Percentiles rank a stretch among this genome's conserved stretches.
These are phyloP conservation scores for Aurelia sp. DNA, from an alignment of 30 jellyfish, hydroid and myxozoan genomes.

Conservation along the genomic window DNA sequence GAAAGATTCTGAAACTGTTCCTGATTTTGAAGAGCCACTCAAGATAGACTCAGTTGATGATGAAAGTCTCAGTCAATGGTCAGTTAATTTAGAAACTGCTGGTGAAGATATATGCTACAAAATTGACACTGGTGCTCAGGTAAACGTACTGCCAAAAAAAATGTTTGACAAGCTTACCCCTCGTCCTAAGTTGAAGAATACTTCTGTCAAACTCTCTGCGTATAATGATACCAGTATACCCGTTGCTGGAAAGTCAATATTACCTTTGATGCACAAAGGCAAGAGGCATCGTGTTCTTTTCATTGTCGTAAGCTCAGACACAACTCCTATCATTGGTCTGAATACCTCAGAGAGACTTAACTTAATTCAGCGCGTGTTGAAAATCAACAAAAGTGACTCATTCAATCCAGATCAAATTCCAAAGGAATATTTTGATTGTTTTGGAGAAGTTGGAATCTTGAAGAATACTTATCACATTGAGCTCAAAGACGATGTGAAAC, in stretches of 20 bases:
- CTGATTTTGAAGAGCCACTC: constrained; percentile 45
- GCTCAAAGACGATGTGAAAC: constrained; percentile 16
- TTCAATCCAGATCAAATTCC: background rate
- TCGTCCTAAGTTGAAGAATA: constrained; percentile 46
- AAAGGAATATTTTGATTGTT: constrained; percentile 54
- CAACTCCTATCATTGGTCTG: constrained; percentile 31
- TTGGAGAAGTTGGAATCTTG: constrained; percentile 60
- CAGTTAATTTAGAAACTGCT: constrained; percentile 23
- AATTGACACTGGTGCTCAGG: constrained; percentile 63
- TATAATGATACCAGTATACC: constrained; percentile 42
- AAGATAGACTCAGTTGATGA: constrained; percentile 32
- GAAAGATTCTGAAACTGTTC: constrained; percentile 16
- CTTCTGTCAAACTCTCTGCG: constrained; percentile 58
- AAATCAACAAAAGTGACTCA: too few species aligned
- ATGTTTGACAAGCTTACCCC: constrained; percentile 33
- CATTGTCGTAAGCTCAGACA: constrained; percentile 45
- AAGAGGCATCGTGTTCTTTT: constrained; percentile 28
- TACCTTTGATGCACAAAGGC: constrained; percentile 48
- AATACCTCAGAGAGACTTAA: too few species aligned
- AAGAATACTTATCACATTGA: constrained; percentile 38
- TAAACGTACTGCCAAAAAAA: constrained; percentile 34
- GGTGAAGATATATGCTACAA: constrained; percentile 26
- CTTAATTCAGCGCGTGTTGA: too few species aligned
- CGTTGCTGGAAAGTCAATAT: constrained; percentile 37
- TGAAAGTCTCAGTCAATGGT: constrained; percentile 51